phyloP scores from a whole-genome alignment of 2,797 vertebrate species.

The Hydrophis major region DNA sequence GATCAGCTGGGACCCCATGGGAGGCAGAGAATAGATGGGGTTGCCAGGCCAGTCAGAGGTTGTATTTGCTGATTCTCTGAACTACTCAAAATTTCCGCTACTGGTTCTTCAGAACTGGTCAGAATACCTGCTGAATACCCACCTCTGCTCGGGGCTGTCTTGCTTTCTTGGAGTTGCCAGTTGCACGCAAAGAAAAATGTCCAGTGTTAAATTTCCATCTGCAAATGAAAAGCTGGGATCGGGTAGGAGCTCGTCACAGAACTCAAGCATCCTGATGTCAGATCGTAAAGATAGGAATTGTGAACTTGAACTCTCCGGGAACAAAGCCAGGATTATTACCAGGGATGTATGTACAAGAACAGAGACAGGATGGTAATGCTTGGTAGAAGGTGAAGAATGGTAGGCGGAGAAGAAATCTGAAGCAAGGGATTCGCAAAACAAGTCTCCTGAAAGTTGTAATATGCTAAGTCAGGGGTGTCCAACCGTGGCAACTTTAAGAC shows the following conservation, averaged over 20 bases:
- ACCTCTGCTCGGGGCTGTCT: too few species aligned
- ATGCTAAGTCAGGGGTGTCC: background rate
- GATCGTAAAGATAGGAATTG: background rate
- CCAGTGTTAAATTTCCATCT: background rate
- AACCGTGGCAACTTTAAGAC: too few species aligned
- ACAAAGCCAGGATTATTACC: background rate
- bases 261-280: background rate
- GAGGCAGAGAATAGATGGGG: too few species aligned
- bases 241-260: background rate
- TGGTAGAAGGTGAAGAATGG: background rate
- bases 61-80: too few species aligned
- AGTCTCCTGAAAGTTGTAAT: background rate
- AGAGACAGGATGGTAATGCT: background rate
- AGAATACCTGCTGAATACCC: too few species aligned
- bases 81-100: too few species aligned
- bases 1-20: too few species aligned
- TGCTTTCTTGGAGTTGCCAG: background rate
- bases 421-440: background rate
- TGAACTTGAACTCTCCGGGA: background rate
- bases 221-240: background rate
- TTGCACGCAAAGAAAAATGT: background rate
- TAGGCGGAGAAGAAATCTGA: background rate
- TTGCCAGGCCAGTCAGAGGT: too few species aligned
- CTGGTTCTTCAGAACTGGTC: too few species aligned
- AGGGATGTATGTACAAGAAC: too few species aligned